Percentiles rank a stretch among this genome's conserved stretches.
Evolutionary conservation across 2,888 invertebrate genomes (phyloP).

Genomic region (Agriotes lineatus): DNA sequence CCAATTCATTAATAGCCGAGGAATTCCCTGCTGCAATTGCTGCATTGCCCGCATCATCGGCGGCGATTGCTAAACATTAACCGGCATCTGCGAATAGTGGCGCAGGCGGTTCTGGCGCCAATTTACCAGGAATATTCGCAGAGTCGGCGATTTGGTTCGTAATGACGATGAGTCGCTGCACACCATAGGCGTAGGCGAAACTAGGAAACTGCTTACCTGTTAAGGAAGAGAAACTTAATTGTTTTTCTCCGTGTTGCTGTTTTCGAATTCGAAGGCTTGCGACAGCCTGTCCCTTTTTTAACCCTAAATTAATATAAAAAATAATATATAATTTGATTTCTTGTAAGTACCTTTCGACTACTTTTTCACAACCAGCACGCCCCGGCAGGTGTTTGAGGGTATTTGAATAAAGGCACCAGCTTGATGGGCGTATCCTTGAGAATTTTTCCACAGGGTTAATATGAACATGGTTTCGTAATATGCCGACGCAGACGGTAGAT

Average conservation of each 20-base stretch:
- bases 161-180: background rate
- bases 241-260: no score
- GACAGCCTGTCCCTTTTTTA: no score
- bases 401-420: constrained; percentile 6
- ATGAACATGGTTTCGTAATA: background rate
- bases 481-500: no score
- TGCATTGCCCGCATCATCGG: background rate
- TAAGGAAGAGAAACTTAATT: no score
- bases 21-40: constrained; percentile 30
- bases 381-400: constrained; percentile 15
- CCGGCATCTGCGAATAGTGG: background rate
- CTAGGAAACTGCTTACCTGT: no score
- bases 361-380: no score
- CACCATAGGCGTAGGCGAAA: no score
- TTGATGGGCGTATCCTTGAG: background rate
- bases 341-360: no score
- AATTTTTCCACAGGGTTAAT: background rate
- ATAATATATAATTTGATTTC: no score
- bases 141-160: background rate
- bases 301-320: no score
- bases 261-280: no score
- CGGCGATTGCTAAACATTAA: background rate
- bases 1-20: constrained; percentile 30
- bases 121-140: constrained; percentile 3
- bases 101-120: constrained; percentile 5